Base-by-base conservation (phyloP, 2,888 invertebrate genomes). In the Cantharis nigra region DNA sequence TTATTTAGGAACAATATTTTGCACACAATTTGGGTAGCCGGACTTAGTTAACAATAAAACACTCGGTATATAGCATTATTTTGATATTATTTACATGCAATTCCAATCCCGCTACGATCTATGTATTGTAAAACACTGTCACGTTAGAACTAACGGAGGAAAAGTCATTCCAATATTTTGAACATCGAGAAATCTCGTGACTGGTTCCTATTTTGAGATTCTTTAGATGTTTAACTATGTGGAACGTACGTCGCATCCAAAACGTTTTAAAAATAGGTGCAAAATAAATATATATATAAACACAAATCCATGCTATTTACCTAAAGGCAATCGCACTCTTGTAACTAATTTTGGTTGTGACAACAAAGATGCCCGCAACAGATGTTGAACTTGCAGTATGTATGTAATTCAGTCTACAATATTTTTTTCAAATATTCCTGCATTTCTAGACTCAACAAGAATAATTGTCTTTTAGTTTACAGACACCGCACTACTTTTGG, bases 261-360 rank as follows among this genome's bases (percentile, higher is more conserved):
- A 77, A 74, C 71, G 77, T 62, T 79, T 82, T 85, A 86, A 83
- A 87, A 86, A 86, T 86, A 86, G 86, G 82, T 82, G 83, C 84
- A 84, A 85, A 85, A 83, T 82, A 82, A 81, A 82, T 79, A 81
- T 81, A 81, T 80, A 81, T 81, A 82, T 81, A 75, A 77, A 79
- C 74, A 79, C 74, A 77, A 74, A 72, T 72, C 63, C 78, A 71
- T 69, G 76, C 76, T 78, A 78, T 80, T 81, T 81, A 80, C 77
- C 79, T 70, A 77, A 78, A 80, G 81, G 79, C 80, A 76, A 76
- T 79, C 76, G 80, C 74, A 79, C 79, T 76, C 76, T 49, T 78
- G 71, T 18, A 65, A 73, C 78, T 79, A 78, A 79, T 80, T 78
- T 78, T 78, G 78, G 73, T 77, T 71, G 75, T 78, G 74, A 78